Conservation (phyloP, 2,888 invertebrate species). For the Sarcophaga carnaria region DNA sequence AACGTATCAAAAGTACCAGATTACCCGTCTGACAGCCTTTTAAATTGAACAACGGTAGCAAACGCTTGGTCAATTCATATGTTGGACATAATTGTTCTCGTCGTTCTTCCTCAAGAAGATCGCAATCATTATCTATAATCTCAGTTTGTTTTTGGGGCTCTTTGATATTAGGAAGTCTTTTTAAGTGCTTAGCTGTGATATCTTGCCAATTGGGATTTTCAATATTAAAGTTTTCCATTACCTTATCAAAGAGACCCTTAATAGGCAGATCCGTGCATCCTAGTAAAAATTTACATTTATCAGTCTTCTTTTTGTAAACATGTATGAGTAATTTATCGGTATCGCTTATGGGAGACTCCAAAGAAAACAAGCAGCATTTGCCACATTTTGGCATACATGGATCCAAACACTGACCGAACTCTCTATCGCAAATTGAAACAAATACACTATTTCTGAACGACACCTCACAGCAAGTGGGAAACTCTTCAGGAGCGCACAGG, state of each 20-base stretch:
- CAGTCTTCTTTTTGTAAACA: conserved; percentile 79
- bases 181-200: conserved; percentile 67
- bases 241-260: conserved; percentile 78
- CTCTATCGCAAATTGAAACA: conserved; percentile 78
- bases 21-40: conserved; percentile 79
- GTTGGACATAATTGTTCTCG: conserved; percentile 78
- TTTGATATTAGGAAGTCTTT: conserved; percentile 73
- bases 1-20: conserved; percentile 78
- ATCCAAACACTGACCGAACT: conserved; percentile 77
- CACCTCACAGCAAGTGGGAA: conserved; percentile 80
- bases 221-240: conserved; percentile 75
- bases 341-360: conserved; percentile 77
- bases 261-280: conserved; percentile 78
- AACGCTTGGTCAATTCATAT: conserved; percentile 77
- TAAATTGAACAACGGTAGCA: conserved; percentile 78
- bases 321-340: conserved; percentile 77
- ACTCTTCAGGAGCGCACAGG: conserved; percentile 81
- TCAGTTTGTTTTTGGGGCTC: conserved; percentile 66
- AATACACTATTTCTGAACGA: conserved; percentile 79
- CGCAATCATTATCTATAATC: conserved; percentile 75
- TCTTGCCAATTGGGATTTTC: conserved; percentile 77
- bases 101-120: conserved; percentile 72
- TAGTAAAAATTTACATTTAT: conserved; percentile 80
- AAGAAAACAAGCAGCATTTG: conserved; percentile 79
- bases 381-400: conserved; percentile 76